These are phyloP conservation scores for Drosophila asahinai DNA, from an alignment of 1,140 invertebrate genomes.

Conservation along the genomic window DNA sequence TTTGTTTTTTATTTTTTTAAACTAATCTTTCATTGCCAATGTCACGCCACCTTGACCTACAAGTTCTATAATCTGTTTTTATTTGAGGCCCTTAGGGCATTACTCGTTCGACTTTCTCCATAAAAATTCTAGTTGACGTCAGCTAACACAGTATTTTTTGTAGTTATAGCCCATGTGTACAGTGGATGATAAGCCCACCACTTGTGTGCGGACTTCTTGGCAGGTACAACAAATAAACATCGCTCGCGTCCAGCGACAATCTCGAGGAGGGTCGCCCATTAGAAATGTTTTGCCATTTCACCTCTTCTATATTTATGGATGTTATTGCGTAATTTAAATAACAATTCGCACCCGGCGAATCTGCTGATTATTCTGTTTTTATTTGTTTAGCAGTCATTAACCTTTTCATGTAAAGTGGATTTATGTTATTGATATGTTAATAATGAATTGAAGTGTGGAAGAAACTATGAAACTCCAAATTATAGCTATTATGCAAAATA, in stretches of 20 bases:
- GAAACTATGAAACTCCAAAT: neutral
- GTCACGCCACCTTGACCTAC: neutral
- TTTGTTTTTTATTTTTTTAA: too few relatives aligned
- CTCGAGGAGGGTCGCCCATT: slow-evolving; percentile 1
- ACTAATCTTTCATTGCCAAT: neutral
- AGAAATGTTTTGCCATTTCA: slow-evolving; percentile 18
- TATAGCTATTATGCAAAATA: neutral
- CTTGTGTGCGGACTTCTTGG: slow-evolving; percentile 12
- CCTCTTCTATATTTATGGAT: slow-evolving; percentile 42
- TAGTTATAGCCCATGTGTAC: slow-evolving; percentile 14
- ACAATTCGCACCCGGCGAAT: slow-evolving; percentile 32
- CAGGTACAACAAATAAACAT: slow-evolving; percentile 10
- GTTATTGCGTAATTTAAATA: slow-evolving; percentile 51
- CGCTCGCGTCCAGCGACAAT: slow-evolving; percentile 11
- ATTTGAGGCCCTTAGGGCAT: slow-evolving; percentile 1
- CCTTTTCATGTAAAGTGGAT: slow-evolving; percentile 11
- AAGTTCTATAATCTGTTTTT: neutral
- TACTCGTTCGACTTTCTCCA: slow-evolving; percentile 5
- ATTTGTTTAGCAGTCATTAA: slow-evolving; percentile 30
- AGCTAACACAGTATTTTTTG: slow-evolving; percentile 19
- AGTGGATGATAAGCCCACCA: slow-evolving; percentile 26
- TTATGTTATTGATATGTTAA: neutral
- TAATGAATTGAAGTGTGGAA: neutral
- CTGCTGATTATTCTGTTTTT: slow-evolving; percentile 19
- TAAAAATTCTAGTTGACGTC: slow-evolving; percentile 36